Evolutionary conservation across 64 coral and sea anemone species (phyloP).

Genomic region (Stichodactyla helianthus): DNA sequence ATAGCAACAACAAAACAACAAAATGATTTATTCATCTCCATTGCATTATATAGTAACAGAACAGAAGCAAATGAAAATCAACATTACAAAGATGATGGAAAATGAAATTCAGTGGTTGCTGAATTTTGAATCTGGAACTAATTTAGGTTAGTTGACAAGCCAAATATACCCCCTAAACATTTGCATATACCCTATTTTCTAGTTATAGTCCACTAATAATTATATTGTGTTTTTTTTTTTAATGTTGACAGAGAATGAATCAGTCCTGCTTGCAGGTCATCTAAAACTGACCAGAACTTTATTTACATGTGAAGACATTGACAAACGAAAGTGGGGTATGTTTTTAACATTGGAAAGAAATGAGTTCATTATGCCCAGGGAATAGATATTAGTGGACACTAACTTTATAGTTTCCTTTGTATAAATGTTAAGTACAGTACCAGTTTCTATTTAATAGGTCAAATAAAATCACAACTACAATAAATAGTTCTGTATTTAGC

Average conservation of each 20-base stretch:
- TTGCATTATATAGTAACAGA: constrained; percentile 51
- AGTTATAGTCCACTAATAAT: neutral
- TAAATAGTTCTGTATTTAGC: too few species aligned
- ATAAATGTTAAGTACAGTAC: too few species aligned
- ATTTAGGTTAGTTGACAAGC: constrained; percentile 33
- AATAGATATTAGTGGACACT: too few species aligned
- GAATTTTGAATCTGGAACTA: constrained; percentile 80
- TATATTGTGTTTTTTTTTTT: neutral
- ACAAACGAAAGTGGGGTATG: constrained; percentile 71
- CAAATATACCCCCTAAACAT: neutral
- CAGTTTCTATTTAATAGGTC: too few species aligned
- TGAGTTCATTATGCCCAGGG: too few species aligned
- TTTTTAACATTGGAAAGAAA: neutral
- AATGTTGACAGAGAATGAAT: constrained; percentile 54
- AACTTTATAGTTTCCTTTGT: too few species aligned
- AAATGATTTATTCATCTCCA: neutral
- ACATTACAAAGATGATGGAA: constrained; percentile 77
- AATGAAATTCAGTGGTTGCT: constrained; percentile 83
- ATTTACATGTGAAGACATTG: constrained; percentile 83
- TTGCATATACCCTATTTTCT: too few species aligned
- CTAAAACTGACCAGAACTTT: constrained; percentile 72
- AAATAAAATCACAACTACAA: too few species aligned
- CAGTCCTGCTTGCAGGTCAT: constrained; percentile 74
- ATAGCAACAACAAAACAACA: neutral
- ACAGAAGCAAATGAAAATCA: constrained; percentile 85